A percentile compares a stretch with the other conserved stretches of the same genome.
Evolutionary conservation across 2,113 vertebrate genomes (phyloP).

Genomic region (Uropsilus gracilis): DNA sequence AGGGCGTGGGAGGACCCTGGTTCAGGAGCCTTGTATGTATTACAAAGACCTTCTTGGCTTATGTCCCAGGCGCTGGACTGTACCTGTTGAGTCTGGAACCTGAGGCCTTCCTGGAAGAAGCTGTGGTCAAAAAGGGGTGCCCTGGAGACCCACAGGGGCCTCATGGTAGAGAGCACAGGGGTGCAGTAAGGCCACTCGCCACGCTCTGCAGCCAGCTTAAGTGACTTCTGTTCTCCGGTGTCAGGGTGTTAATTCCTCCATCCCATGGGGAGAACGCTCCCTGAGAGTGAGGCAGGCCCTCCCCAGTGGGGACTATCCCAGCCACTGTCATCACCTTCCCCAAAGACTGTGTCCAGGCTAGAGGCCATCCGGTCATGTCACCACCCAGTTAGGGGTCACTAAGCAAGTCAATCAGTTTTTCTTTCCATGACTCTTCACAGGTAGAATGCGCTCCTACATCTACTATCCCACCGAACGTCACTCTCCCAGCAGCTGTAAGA

Average conservation of each 20-base stretch:
- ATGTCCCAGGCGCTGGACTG: neutral
- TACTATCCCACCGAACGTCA: neutral
- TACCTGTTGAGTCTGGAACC: neutral
- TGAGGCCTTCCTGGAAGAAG: neutral
- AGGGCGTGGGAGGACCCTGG: neutral
- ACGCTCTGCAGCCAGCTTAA: neutral
- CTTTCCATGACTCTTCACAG: neutral
- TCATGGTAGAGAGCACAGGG: accelerated
- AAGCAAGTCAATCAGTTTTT: neutral
- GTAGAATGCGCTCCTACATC: neutral
- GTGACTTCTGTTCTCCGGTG: neutral
- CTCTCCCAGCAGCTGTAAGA: neutral
- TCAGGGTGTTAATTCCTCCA: neutral
- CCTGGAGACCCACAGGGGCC: neutral
- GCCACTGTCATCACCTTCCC: no score
- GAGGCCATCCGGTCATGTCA: neutral
- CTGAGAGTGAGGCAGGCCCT: neutral
- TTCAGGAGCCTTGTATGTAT: neutral
- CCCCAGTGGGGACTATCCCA: neutral
- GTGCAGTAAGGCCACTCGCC: accelerated
- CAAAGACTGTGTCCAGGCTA: neutral
- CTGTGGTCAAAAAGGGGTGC: neutral
- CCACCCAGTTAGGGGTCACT: neutral
- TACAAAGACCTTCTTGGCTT: neutral
- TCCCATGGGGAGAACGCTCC: neutral